Conservation (phyloP, 1,140 invertebrate species). For the Zaprionus vittiger region DNA sequence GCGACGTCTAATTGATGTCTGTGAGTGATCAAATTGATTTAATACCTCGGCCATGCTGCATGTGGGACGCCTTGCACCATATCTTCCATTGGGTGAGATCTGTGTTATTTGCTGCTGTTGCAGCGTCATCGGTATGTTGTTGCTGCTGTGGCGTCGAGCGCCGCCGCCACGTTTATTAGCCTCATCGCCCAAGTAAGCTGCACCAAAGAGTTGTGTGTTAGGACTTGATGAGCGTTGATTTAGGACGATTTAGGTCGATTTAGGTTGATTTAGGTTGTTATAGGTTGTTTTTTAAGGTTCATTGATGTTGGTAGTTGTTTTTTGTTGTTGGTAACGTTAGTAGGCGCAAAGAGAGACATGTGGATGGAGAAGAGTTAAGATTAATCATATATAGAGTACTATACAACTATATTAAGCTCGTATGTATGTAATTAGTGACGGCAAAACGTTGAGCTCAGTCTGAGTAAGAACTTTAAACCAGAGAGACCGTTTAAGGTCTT, state of each 20-base stretch:
- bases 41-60: constrained; percentile 89
- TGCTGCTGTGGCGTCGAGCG: constrained; percentile 31
- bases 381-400: constrained; percentile 12
- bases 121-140: constrained; percentile 11
- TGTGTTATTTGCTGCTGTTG: constrained; percentile 75
- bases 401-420: neutral
- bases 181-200: constrained; percentile 78
- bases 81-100: constrained; percentile 85
- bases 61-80: constrained; percentile 87
- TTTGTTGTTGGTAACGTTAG: constrained; percentile 47
- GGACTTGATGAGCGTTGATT: constrained; percentile 60
- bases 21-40: constrained; percentile 11
- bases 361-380: constrained; percentile 51
- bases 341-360: constrained; percentile 51
- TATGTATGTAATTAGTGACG: constrained; percentile 11
- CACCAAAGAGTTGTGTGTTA: constrained; percentile 84
- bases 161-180: constrained; percentile 56
- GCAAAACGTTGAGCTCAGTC: neutral
- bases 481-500: no score
- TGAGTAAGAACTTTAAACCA: neutral
- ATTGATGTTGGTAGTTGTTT: constrained; percentile 49
- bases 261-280: constrained; percentile 24
- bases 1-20: neutral
- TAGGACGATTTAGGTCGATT: constrained; percentile 42
- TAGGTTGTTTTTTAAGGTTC: constrained; percentile 19